These are phyloP conservation scores for Brienomyrus longianalis DNA, from an alignment of 2,113 vertebrate genomes.

Conservation along the genomic window DNA sequence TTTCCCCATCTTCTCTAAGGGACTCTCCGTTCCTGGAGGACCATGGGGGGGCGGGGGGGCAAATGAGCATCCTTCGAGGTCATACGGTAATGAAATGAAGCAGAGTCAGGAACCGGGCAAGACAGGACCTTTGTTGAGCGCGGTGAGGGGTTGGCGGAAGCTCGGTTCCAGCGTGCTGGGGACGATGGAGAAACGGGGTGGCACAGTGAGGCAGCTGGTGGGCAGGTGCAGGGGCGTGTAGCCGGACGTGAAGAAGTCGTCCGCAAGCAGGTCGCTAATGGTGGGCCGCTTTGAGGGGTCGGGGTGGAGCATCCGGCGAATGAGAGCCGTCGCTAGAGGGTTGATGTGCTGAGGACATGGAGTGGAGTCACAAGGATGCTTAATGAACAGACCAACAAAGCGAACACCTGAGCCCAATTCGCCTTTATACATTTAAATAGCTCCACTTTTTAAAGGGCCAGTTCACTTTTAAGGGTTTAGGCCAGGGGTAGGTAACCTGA, in stretches of 20 bases:
- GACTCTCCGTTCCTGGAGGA: conserved; percentile 49
- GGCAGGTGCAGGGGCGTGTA: conserved; percentile 83
- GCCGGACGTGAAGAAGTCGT: conserved; percentile 83
- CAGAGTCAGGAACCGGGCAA: not conserved
- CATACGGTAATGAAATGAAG: not conserved
- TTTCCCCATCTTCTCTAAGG: conserved; percentile 54
- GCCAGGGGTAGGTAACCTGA: too few species aligned
- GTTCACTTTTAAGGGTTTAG: too few species aligned
- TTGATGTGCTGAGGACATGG: conserved; percentile 73
- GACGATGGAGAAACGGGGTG: conserved; percentile 83
- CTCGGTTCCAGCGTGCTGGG: conserved; percentile 65
- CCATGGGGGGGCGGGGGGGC: not conserved
- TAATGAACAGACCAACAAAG: not conserved
- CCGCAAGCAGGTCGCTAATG: conserved; percentile 66
- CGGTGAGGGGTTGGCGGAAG: conserved; percentile 69
- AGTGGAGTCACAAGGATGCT: not conserved
- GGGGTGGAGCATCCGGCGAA: conserved; percentile 85
- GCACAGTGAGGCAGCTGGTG: conserved; percentile 85
- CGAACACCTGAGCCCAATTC: not conserved
- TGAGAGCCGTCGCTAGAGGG: conserved; percentile 70
- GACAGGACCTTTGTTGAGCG: conserved; percentile 62
- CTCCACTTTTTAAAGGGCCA: not conserved
- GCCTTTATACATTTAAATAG: not conserved
- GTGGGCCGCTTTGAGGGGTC: conserved; percentile 78
- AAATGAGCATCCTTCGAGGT: not conserved